phyloP scores from a whole-genome alignment of 1,140 invertebrate genomes.

The Hestina assimilis region DNA sequence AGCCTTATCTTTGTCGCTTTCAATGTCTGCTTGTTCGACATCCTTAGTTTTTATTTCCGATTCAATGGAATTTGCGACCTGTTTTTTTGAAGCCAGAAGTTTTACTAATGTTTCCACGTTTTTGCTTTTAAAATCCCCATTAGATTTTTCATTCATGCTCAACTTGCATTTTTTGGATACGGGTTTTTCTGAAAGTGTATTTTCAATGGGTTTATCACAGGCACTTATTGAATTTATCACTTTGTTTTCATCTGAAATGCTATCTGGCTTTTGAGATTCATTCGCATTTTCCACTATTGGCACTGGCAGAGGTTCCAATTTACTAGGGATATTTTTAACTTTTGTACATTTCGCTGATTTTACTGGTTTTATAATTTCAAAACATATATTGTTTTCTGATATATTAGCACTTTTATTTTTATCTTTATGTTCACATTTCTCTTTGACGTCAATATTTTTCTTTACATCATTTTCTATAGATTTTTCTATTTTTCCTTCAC shows the following conservation, averaged over 20 bases:
- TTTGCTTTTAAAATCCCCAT: constrained; percentile 36
- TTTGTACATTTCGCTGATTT: constrained; percentile 34
- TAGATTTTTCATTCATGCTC: constrained; percentile 23
- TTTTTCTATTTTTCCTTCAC: constrained; percentile 31
- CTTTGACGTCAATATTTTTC: constrained; percentile 24
- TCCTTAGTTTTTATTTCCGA: constrained; percentile 18
- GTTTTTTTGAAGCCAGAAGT: constrained; percentile 42
- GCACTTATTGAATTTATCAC: constrained; percentile 1
- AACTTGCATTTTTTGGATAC: constrained; percentile 24
- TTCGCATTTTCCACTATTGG: constrained; percentile 18
- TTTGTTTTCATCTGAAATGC: constrained; percentile 6
- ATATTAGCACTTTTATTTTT: constrained; percentile 25
- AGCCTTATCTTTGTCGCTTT: constrained; percentile 19
- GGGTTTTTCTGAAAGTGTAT: constrained; percentile 18
- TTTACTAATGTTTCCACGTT: constrained; percentile 49
- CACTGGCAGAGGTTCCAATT: constrained; percentile 24
- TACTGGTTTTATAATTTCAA: constrained; percentile 21
- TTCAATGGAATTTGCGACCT: constrained; percentile 26
- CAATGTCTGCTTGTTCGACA: constrained; percentile 19
- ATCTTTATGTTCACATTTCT: constrained; percentile 36
- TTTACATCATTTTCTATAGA: constrained; percentile 26
- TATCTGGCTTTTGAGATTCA: constrained; percentile 40
- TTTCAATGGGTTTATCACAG: constrained; percentile 4
- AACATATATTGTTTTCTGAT: constrained; percentile 1
- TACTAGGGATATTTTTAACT: constrained; percentile 23